Evolutionary conservation across 2,113 vertebrate genomes (phyloP).

Genomic region (Microcebus murinus): DNA sequence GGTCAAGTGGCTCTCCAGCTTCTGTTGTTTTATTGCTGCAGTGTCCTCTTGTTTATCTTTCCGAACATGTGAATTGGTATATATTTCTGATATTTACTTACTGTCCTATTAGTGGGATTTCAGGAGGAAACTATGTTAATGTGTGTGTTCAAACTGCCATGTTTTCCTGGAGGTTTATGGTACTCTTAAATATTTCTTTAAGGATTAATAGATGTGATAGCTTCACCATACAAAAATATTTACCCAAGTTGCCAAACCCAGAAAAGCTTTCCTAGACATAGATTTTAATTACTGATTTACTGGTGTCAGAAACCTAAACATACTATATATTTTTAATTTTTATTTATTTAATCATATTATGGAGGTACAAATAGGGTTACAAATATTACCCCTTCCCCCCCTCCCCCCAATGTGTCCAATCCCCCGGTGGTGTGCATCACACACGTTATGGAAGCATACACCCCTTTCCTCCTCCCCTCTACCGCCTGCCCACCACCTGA

Average conservation of each 20-base stretch:
- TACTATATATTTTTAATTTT: background rate
- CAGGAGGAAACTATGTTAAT: background rate
- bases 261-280: background rate
- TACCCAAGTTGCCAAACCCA: background rate
- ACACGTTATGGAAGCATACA: no score
- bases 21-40: rapidly evolving
- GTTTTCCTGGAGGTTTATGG: background rate
- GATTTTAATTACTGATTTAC: background rate
- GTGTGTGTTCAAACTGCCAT: rapidly evolving
- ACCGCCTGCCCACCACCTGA: no score
- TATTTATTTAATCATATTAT: no score
- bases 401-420: no score
- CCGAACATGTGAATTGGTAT: background rate
- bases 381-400: no score
- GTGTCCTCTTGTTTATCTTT: background rate
- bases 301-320: background rate
- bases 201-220: background rate
- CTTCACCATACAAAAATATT: background rate
- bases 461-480: no score
- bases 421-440: no score
- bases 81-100: background rate
- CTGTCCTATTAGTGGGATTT: background rate
- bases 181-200: background rate
- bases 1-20: background rate
- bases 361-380: no score